Percentiles rank a stretch among this genome's conserved stretches.
phyloP scores from a whole-genome alignment of 2,113 vertebrate species.

The Mus pahari region DNA sequence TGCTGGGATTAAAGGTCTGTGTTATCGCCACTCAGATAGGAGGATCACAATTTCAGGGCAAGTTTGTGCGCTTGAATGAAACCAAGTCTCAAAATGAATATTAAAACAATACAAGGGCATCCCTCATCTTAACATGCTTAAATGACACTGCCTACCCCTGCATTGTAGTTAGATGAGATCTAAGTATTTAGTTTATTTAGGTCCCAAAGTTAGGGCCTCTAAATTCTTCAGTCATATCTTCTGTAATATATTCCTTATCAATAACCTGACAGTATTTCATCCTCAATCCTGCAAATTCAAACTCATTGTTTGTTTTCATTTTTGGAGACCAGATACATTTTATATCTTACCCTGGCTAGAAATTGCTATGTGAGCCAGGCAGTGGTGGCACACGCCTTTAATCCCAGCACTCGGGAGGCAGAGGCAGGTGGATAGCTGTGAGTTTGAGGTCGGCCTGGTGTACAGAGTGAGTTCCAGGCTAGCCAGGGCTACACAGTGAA shows the following conservation, averaged over 20 bases:
- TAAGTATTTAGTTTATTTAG: neutral
- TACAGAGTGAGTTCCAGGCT: neutral
- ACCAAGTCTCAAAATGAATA: neutral
- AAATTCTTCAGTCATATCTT: neutral
- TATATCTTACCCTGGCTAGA: neutral
- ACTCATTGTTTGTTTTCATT: neutral
- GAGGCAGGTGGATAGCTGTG: neutral
- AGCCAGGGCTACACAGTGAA: neutral
- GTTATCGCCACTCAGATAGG: neutral
- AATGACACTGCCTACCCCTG: neutral
- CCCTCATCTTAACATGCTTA: neutral
- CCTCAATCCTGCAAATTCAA: neutral
- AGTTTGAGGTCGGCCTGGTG: neutral
- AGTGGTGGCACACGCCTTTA: neutral
- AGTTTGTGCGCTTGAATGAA: neutral
- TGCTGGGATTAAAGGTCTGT: neutral
- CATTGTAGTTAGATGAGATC: neutral
- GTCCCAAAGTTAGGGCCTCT: neutral
- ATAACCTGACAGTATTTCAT: neutral
- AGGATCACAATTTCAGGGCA: neutral
- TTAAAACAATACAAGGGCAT: neutral
- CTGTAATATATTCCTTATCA: neutral
- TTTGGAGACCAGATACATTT: neutral
- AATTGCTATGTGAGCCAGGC: neutral
- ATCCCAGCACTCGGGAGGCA: neutral